Conservation (phyloP, 30 jellyfish, hydroid and myxozoan species). For the Cassiopea andromeda region DNA sequence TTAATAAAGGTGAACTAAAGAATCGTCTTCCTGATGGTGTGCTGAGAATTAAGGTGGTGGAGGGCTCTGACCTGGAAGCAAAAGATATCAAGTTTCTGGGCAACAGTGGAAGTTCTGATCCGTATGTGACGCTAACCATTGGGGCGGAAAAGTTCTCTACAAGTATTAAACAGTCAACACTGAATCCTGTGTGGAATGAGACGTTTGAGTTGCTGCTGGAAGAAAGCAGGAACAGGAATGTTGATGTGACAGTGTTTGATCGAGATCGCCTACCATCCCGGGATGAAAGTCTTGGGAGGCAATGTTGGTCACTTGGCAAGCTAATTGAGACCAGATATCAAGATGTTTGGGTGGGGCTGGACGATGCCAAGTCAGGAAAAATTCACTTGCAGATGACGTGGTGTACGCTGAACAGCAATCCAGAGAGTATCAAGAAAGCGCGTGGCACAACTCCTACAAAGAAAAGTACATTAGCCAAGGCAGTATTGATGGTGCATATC, state of each 20-base stretch:
- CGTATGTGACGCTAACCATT: slow-evolving; percentile 54
- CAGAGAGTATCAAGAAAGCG: slow-evolving; percentile 26
- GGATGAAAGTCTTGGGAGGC: slow-evolving; percentile 71
- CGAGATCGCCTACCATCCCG: slow-evolving; percentile 69
- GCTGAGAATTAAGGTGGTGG: slow-evolving; percentile 66
- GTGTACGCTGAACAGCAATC: slow-evolving; percentile 45
- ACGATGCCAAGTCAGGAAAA: slow-evolving; percentile 69
- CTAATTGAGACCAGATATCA: slow-evolving; percentile 53
- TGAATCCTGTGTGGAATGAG: slow-evolving; percentile 79
- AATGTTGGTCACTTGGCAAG: slow-evolving; percentile 42
- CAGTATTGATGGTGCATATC: slow-evolving; percentile 61
- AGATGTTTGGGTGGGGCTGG: slow-evolving; percentile 76
- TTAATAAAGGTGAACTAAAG: slow-evolving; percentile 61
- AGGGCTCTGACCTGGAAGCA: slow-evolving; percentile 74
- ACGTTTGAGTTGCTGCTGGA: slow-evolving; percentile 72
- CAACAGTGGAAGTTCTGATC: slow-evolving; percentile 69
- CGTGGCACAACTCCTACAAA: slow-evolving; percentile 65
- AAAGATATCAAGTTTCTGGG: slow-evolving; percentile 72
- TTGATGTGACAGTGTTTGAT: slow-evolving; percentile 59
- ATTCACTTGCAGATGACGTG: slow-evolving; percentile 72
- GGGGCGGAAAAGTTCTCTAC: slow-evolving; percentile 77
- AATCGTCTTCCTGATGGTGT: slow-evolving; percentile 80
- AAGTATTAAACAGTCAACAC: slow-evolving; percentile 44
- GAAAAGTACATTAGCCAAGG: slow-evolving; percentile 55
- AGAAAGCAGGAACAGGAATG: slow-evolving; percentile 53